Base-by-base conservation (phyloP, 92 coral and sea anemone genomes). In the Epizoanthus ramosus region DNA sequence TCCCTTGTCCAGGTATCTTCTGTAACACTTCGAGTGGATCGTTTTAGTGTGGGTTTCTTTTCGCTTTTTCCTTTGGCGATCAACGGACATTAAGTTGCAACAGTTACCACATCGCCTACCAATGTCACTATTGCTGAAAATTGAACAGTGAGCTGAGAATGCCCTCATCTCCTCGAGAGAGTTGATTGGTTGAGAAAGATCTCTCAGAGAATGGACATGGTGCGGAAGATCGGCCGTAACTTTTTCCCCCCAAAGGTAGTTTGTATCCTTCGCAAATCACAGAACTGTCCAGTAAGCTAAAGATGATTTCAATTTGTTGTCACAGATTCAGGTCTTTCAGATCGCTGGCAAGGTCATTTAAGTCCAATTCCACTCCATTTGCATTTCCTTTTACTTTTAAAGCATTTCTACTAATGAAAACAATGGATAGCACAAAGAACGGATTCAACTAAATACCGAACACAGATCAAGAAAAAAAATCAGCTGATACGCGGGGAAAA, bases 181-280 rank as follows among this genome's bases (percentile, higher is more conserved):
- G 23, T 69, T 19, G 10, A 31, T 68, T 14, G 57, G 23, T 69
- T 28, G 31, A 50, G 57, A 69, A 41, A 41, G 54, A 54, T 69
- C 74, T 25, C 56, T 69, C 19, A 69, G 28, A 69, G 54, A 69
- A 41, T 45, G 50, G 23, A 69, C 23, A 56, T 69, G 54, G 47
- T 69, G 74, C 28, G 74, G 74, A 6, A 39, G 54, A n/a, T 28
- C 17, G 57, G 57, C 45, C 24, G 57, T 57, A 69, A 69, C 22
- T 69, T 43, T 69, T 43, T 69, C n/a, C 25, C 74, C 53, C 74
- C 56, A 24, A 5, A 18, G 57, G 25, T 0, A 43, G 56, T 41
- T 69, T 69, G 57, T 69, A 69, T 13, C 74, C 74, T 28, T 41
- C 50, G n/a, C 74, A 69, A 43, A 69, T 5, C 57, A 35, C 74